Evolutionary conservation across 2,113 vertebrate genomes (phyloP), one percentile per base, ranked within the genome.

Genomic region (Gobio gobio): DNA sequence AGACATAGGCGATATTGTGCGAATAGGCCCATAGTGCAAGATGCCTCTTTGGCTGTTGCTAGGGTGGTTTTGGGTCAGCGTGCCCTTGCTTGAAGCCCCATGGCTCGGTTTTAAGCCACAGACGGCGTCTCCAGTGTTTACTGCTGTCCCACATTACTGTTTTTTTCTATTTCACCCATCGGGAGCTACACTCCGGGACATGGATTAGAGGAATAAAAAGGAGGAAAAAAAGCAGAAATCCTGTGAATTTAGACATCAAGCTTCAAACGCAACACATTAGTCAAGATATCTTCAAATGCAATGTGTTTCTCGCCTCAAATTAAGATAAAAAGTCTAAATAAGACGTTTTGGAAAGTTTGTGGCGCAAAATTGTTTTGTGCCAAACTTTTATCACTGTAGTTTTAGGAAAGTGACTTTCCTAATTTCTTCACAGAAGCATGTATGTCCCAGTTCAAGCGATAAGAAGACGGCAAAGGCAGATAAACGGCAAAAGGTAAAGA

Each of bases 401-500:
- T 40, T 40, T 43, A 79, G 78, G 63, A 33, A 66, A 20, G 77
- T 79, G 47, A 45, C 68, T 83, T 77, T 83, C 40, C 10, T n/a
- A n/a, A 16, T 29, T 8, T 49, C 2, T 83, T 74, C 76, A 5
- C 89, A 95, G 94, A 92, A 90, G 43, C 94, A 95, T 72, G 89
- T 73, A 0, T 94, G 94, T 88, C 87, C 88, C 79, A 2, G 29
- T 63, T 49, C 88, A 85, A 74, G 90, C 89, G 26, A 82, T n/a
- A 91, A 89, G 81, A 92, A 84, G 0, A 13, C 0, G 8, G 26
- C 75, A 5, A 90, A 87, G 51, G 36, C 80, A 59, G 92, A 92
- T 78, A 47, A 83, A 10, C 26, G 83, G 4, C 86, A 87, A 26
- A 89, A 90, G 88, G 89, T 89, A 86, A 14, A 75, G 40, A 49